Base-by-base conservation (phyloP, 2,888 invertebrate species). In the Pollenia labialis region DNA sequence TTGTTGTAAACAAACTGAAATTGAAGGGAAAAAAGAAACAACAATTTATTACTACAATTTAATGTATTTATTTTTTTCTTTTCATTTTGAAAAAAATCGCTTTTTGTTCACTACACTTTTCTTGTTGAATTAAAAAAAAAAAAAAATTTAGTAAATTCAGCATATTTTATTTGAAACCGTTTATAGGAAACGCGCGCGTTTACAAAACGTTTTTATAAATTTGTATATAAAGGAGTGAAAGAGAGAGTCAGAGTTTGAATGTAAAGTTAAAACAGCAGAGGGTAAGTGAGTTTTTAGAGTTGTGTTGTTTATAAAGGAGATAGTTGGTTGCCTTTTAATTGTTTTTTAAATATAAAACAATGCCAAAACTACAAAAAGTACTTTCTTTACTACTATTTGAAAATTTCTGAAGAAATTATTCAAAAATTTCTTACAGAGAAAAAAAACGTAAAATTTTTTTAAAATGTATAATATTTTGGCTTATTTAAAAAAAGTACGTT, bases 1-100 rank as follows among this genome's bases (percentile, higher is more conserved):
- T 80, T 42, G 48, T 85, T 85, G 85, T 87, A 85, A 85, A 87
- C 42, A 82, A 88, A 85, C 82, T 85, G 76, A 62, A 87, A 85
- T 60, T 32, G 14, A 64, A 74, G 32, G 23, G 16, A 79, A 54
- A 54, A 69, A 62, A 74, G 66, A 85, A 56, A 60, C 75, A 56
- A 56, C 16, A 50, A 60, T 81, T 74, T 75, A 42, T 42, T 68
- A 76, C 14, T 52, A 62, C 7, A 68, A 42, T 76, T 76, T 75
- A 48, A 11, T 32, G 58, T 52, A 58, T 54, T 16, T 48, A 42
- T 76, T 81, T 48, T 44, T 48, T 60, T n/a, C 11, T 40, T 52
- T 50, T 58, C 48, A 14, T 54, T 46, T 54, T 54, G 7, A n/a
- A 56, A 54, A 40, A 50, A 64, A 56, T 46, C 8, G 54, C 44